phyloP scores from a whole-genome alignment of 2,888 invertebrate genomes.

The Antheraea assamensis region DNA sequence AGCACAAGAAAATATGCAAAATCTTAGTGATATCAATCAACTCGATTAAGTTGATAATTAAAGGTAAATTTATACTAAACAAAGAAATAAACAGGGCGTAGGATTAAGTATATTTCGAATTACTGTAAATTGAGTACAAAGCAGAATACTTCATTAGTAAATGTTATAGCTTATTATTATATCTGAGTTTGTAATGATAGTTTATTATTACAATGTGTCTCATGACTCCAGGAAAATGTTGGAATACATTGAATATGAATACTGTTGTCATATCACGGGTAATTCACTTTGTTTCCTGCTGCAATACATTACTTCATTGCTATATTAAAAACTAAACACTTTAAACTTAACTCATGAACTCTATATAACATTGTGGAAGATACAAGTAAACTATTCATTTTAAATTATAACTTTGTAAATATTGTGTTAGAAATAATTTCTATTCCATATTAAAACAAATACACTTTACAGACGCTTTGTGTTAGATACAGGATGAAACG shows the following conservation, averaged over 20 bases:
- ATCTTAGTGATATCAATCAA: too few relatives aligned
- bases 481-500: too few relatives aligned
- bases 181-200: neutral
- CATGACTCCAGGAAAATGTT: slow-evolving; percentile 7
- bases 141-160: neutral
- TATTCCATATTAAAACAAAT: too few relatives aligned
- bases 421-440: too few relatives aligned
- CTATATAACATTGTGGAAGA: too few relatives aligned
- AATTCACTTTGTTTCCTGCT: neutral
- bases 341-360: too few relatives aligned
- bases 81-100: neutral
- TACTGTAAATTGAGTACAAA: neutral
- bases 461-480: too few relatives aligned
- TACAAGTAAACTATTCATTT: too few relatives aligned
- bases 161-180: neutral
- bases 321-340: too few relatives aligned
- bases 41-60: neutral
- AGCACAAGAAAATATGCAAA: too few relatives aligned
- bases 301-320: too few relatives aligned
- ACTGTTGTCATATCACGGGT: neutral
- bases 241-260: neutral
- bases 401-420: too few relatives aligned
- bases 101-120: neutral
- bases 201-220: slow-evolving; percentile 1
- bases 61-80: neutral